Percentiles rank a stretch among this genome's conserved stretches.
phyloP scores from a whole-genome alignment of 2,888 invertebrate species.

The Drosophila hamatofila region DNA sequence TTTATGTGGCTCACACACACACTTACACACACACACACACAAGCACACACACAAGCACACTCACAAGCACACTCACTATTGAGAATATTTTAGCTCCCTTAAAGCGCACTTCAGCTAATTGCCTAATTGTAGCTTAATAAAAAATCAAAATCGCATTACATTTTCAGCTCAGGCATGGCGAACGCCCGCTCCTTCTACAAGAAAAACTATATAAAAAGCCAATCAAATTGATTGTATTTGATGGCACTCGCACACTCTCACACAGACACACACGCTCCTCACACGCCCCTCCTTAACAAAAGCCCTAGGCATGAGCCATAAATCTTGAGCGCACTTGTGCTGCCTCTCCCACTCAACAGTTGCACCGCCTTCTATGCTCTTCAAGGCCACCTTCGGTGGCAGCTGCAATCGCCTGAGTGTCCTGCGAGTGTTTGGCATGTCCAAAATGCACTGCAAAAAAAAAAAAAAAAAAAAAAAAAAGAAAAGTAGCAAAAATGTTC shows the following conservation, averaged over 20 bases:
- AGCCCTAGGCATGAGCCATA: conserved; percentile 63
- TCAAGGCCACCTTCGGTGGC: conserved; percentile 31
- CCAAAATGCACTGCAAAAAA: conserved; percentile 71
- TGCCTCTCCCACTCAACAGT: conserved; percentile 2
- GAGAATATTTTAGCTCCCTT: background rate
- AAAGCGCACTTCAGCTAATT: conserved; percentile 59
- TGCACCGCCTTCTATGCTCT: background rate
- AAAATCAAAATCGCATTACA: conserved; percentile 70
- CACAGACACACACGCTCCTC: conserved; percentile 2
- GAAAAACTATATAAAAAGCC: conserved; percentile 52
- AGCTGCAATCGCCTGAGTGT: conserved; percentile 69
- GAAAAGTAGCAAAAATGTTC: background rate
- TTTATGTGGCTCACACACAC: conserved; percentile 29
- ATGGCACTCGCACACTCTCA: conserved; percentile 47
- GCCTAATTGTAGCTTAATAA: conserved; percentile 65
- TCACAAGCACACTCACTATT: background rate
- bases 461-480: conserved; percentile 16
- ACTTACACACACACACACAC: background rate
- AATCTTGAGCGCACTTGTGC: conserved; percentile 75
- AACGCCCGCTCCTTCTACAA: background rate
- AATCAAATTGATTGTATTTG: conserved; percentile 80
- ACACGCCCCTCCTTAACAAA: conserved; percentile 15
- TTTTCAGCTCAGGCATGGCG: conserved; percentile 17
- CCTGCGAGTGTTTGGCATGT: conserved; percentile 67
- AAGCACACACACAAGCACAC: background rate